phyloP scores from a whole-genome alignment of 2,113 vertebrate genomes.

The Misgurnus anguillicaudatus region DNA sequence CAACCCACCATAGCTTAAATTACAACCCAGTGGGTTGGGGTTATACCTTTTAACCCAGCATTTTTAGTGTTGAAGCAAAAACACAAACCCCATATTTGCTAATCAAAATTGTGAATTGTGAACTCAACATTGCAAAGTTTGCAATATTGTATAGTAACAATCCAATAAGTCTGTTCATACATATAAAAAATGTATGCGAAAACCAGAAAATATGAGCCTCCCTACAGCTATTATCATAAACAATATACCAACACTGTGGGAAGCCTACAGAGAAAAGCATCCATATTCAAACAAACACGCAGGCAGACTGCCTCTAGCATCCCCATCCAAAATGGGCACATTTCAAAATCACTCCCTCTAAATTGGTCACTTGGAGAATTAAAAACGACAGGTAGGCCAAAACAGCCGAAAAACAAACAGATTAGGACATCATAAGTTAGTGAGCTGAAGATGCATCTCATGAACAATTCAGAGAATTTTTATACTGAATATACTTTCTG shows the following conservation, averaged over 20 bases:
- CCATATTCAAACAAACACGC: constrained; percentile 67
- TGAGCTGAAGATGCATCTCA: constrained; percentile 9
- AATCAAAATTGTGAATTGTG: no score
- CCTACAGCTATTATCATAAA: constrained; percentile 49
- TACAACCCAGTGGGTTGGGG: no score
- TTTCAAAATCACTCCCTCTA: constrained; percentile 69
- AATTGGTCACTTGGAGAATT: constrained; percentile 74
- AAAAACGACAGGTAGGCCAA: constrained; percentile 64
- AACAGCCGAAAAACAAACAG: constrained; percentile 18
- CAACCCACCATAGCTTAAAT: no score
- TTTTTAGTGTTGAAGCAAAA: no score
- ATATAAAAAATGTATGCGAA: background rate
- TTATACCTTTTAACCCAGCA: no score
- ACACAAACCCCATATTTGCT: no score
- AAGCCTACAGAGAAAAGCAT: constrained; percentile 56
- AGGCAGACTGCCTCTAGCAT: constrained; percentile 70
- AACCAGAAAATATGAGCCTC: background rate
- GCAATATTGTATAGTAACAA: no score
- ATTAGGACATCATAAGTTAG: constrained; percentile 27
- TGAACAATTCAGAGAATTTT: background rate
- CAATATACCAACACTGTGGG: constrained; percentile 50
- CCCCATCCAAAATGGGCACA: constrained; percentile 68
- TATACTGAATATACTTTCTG: background rate
- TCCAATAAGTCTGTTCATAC: no score
- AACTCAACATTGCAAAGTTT: no score